Percentiles rank a stretch among this genome's conserved stretches.
Evolutionary conservation across 1,140 invertebrate genomes (phyloP).

Genomic region (Mamestra configurata): DNA sequence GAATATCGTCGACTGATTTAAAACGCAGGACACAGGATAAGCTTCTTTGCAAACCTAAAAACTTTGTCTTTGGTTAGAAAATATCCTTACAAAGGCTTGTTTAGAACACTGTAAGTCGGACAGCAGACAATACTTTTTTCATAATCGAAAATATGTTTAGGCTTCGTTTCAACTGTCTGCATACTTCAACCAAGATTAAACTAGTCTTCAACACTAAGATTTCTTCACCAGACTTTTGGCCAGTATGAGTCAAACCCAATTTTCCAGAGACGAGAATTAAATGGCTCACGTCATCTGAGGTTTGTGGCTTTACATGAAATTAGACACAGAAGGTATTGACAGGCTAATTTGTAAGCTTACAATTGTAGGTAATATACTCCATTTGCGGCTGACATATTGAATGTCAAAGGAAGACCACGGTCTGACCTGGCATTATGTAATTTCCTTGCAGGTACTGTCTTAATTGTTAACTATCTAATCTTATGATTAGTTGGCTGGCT

Average conservation of each 20-base stretch:
- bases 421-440: conserved; percentile 16
- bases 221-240: too few relatives aligned
- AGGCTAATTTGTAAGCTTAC: background rate
- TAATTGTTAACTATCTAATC: conserved; percentile 25
- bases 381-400: background rate
- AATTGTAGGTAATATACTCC: conserved; percentile 17
- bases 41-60: background rate
- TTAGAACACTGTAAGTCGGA: too few relatives aligned
- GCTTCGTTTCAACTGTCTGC: too few relatives aligned
- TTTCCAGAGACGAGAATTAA: background rate
- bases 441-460: conserved; percentile 3
- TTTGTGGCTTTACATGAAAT: background rate
- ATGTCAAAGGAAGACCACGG: conserved; percentile 17
- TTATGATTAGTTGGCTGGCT: conserved; percentile 18
- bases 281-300: background rate
- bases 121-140: too few relatives aligned
- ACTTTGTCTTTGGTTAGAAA: too few relatives aligned
- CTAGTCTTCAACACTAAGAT: too few relatives aligned
- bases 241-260: too few relatives aligned
- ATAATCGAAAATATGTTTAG: too few relatives aligned
- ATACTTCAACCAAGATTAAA: too few relatives aligned
- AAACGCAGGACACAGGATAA: background rate
- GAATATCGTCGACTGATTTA: background rate
- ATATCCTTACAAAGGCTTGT: too few relatives aligned
- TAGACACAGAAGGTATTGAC: background rate